phyloP scores from a whole-genome alignment of 2,888 invertebrate genomes.

The Eilema depressum region DNA sequence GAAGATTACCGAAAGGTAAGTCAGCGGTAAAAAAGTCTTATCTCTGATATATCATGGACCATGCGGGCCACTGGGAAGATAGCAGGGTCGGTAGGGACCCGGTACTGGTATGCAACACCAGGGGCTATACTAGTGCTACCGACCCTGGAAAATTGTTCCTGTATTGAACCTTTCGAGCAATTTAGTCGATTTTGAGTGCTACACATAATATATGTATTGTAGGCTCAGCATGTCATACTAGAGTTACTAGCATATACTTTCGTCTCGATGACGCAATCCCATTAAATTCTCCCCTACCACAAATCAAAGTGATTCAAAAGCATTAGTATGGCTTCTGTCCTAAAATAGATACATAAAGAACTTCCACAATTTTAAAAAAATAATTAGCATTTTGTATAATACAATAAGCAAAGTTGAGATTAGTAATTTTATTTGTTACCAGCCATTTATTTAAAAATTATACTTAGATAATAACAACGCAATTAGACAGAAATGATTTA shows the following conservation, averaged over 20 bases:
- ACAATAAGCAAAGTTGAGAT: neutral
- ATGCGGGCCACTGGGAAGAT: too few relatives aligned
- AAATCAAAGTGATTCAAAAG: neutral
- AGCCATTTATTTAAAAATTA: neutral
- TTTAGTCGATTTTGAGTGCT: too few relatives aligned
- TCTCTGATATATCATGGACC: too few relatives aligned
- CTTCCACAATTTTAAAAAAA: neutral
- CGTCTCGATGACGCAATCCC: neutral
- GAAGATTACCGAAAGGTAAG: too few relatives aligned
- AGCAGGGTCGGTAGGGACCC: too few relatives aligned
- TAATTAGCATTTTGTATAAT: neutral
- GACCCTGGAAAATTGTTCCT: too few relatives aligned
- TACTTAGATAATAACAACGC: neutral
- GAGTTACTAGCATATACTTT: too few relatives aligned
- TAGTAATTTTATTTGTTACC: neutral
- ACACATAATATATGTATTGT: too few relatives aligned
- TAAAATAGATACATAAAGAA: neutral
- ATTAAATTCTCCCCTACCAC: neutral
- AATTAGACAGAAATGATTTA: conserved; percentile 14
- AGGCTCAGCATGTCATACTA: too few relatives aligned
- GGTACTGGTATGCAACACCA: too few relatives aligned
- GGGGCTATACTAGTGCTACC: too few relatives aligned
- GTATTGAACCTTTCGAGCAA: neutral
- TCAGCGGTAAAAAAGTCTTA: too few relatives aligned
- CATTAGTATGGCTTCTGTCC: neutral